Evolutionary conservation across 2,113 vertebrate genomes (phyloP).

Genomic region (Dromas ardeola): DNA sequence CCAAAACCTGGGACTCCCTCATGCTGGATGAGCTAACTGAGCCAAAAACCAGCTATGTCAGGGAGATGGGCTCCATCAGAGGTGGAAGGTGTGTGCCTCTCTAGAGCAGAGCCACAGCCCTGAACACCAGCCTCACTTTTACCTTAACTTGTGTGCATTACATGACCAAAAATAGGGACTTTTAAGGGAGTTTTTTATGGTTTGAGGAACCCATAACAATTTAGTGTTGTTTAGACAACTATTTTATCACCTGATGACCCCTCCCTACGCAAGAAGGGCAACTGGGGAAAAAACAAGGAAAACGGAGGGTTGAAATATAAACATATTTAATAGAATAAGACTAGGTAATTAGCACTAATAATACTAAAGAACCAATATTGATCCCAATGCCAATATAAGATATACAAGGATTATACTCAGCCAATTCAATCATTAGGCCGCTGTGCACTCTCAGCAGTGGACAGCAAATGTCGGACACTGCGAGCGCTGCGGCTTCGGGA

Average conservation of each 20-base stretch:
- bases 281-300: not conserved
- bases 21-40: not conserved
- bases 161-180: not conserved
- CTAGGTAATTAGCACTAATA: not conserved
- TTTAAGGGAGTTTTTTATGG: not conserved
- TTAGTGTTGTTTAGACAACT: not conserved
- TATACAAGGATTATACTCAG: not conserved
- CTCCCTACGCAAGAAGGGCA: not conserved
- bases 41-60: fast-evolving
- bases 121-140: not conserved
- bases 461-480: not conserved
- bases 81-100: not conserved
- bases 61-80: not conserved
- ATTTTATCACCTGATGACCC: not conserved
- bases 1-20: not conserved
- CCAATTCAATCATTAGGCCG: not conserved
- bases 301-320: not conserved
- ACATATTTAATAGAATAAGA: not conserved
- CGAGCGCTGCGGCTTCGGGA: not conserved
- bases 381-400: not conserved
- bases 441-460: not conserved
- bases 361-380: not conserved
- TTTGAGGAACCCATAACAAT: not conserved
- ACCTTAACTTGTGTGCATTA: not conserved
- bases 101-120: not conserved